Evolutionary conservation across 2,888 invertebrate genomes (phyloP), one percentile per base, ranked within the genome.

Genomic region (Agrochola circellaris): DNA sequence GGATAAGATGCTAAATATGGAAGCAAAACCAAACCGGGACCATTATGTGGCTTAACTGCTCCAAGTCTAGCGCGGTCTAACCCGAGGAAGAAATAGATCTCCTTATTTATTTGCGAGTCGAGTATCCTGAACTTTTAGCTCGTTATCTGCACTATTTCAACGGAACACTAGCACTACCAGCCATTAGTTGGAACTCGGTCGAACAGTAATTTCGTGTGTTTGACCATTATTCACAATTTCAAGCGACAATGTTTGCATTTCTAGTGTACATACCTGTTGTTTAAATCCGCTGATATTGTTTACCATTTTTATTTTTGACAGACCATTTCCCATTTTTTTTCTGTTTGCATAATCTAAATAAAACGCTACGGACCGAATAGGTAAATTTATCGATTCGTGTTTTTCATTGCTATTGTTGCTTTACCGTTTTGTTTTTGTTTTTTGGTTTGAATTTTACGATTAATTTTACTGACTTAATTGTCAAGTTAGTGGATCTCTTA

Each of bases 51-150:
- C 72, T 83, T 87, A 79, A 84, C 58, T 38, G 71, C 61, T 71
- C 61, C 84, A 83, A 77, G 79, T 78, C 79, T 68, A 56, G 72
- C 69, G 83, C 61, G 54, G 56, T 56, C 74, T 38, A 78, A 76
- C 75, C 62, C 60, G 48, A 66, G 65, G 23, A 75, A 84, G 75
- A 77, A 84, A 86, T 77, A 71, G 87, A 87, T 77, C 70, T 75
- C 58, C 51, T 77, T 84, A 87, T 88, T 87, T 89, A 85, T 87
- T 85, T 73, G 61, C 72, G 30, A 83, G 73, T 67, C 73, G 66
- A 73, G 81, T 64, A 62, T 58, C 58, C 69, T 62, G 67, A 83
- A 87, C 71, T 87, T 83, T 78, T 75, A 83, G 81, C 69, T 88
- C 83, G 78, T 89, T 89, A 87, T 83, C 83, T 72, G 73, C 66